phyloP scores from a whole-genome alignment of 2,797 vertebrate genomes.

The Schizopygopsis pylzovi region DNA sequence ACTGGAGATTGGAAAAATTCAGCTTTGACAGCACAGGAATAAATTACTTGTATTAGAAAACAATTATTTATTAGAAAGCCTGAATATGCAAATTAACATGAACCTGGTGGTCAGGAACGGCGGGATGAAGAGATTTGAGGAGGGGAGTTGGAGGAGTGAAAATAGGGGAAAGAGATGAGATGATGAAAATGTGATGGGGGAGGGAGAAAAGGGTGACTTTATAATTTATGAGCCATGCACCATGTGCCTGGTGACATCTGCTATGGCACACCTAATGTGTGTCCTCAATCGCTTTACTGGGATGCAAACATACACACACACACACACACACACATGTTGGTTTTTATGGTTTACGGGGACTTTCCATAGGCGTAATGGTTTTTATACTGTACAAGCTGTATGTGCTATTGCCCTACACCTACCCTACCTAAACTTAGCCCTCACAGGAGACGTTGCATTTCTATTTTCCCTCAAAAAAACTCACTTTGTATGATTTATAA shows the following conservation, averaged over 20 bases:
- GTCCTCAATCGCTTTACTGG: constrained; percentile 67
- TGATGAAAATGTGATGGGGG: constrained; percentile 49
- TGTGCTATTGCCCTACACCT: too few relatives aligned
- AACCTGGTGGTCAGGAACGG: constrained; percentile 1
- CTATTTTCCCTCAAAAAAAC: too few relatives aligned
- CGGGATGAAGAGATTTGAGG: constrained; percentile 26
- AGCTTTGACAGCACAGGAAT: neutral
- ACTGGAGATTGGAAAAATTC: neutral
- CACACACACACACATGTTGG: constrained; percentile 39
- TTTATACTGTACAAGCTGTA: too few relatives aligned
- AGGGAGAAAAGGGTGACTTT: constrained; percentile 58
- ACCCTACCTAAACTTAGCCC: too few relatives aligned
- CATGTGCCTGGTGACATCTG: constrained; percentile 83
- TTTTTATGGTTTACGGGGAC: too few relatives aligned
- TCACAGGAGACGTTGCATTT: too few relatives aligned
- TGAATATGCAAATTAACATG: constrained; percentile 3
- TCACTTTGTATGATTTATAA: too few relatives aligned
- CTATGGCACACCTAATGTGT: constrained; percentile 84
- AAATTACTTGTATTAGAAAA: neutral
- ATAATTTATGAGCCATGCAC: constrained; percentile 84
- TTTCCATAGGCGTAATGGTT: too few relatives aligned
- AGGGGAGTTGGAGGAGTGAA: constrained; percentile 40
- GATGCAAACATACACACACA: constrained; percentile 52
- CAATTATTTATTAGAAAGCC: neutral
- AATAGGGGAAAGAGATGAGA: constrained; percentile 45